Base-by-base conservation (phyloP, 2,888 invertebrate genomes). In the Drosophila kanekoi region DNA sequence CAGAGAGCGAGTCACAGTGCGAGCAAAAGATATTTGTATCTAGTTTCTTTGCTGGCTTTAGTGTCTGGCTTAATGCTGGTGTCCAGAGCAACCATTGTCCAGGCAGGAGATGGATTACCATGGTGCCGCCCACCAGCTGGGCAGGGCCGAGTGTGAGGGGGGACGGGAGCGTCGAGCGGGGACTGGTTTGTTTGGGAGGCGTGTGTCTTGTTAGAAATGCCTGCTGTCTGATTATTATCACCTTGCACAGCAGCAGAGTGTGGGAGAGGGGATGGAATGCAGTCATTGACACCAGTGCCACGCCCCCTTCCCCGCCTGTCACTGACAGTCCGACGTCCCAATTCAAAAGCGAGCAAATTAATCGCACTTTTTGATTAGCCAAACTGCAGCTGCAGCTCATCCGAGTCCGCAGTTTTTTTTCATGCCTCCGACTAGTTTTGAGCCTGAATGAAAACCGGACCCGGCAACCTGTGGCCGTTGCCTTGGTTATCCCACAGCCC, bases 151-250 rank as follows among this genome's bases (percentile, higher is more conserved):
- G 8, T 3, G 28, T 8, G 28, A 4, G 1, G 4, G 20, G 9
- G 11, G 3, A 13, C 33, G 71, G 37, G n/a, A n/a, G n/a, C n/a
- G n/a, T n/a, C n/a, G 10, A 4, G 41, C 23, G 23, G 41, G 33
- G 23, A 1, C 14, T 1, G n/a, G 20, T 41, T 28, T 28, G 28
- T 28, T 28, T 8, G 28, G 20, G 43, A 38, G 43, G 73, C 66
- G 74, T 85, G 66, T 82, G 74, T 72, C 81, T 87, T 89, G 87
- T 87, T 87, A 76, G 76, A 89, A 84, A 72, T 77, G 89, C 73
- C 85, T 77, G 72, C 85, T 75, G 73, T 76, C 85, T 84, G 85
- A 85, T 85, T 85, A 85, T 85, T 85, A 85, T 85, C 85, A 85
- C 89, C 85, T 85, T 56, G 28, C 28, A 8, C 32, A 72, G 62